These are phyloP conservation scores for Drosophila navojoa DNA, from an alignment of 1,140 invertebrate genomes.

Conservation along the genomic window DNA sequence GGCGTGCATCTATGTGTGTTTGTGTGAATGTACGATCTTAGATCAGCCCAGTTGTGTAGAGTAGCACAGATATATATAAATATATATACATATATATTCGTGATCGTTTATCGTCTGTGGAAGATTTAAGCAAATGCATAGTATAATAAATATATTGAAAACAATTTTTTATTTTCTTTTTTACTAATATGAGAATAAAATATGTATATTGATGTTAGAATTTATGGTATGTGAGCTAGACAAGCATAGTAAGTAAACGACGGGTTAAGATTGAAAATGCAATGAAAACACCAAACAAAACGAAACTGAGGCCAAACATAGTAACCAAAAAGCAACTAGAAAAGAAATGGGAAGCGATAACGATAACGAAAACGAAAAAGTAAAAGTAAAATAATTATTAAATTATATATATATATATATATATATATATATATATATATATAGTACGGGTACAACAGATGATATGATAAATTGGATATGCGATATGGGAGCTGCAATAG, in stretches of 20 bases:
- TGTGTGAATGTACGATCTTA: too few species aligned
- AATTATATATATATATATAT: not conserved
- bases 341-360: constrained; percentile 16
- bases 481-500: too few species aligned
- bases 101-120: constrained; percentile 9
- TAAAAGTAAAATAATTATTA: too few species aligned
- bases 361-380: too few species aligned
- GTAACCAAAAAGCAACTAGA: constrained; percentile 44
- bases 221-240: constrained; percentile 35
- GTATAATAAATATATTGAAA: constrained; percentile 28
- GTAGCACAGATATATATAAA: not conserved
- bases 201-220: constrained; percentile 36
- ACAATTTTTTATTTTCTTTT: constrained; percentile 4
- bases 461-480: too few species aligned
- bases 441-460: too few species aligned
- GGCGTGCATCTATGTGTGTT: too few species aligned
- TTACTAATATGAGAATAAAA: not conserved
- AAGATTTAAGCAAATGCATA: constrained; percentile 56
- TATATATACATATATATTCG: not conserved
- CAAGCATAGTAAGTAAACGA: constrained; percentile 17
- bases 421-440: not conserved
- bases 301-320: constrained; percentile 41
- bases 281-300: constrained; percentile 72
- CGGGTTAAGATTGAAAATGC: constrained; percentile 68
- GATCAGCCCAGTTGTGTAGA: too few species aligned